Evolutionary conservation across 2,888 invertebrate species (phyloP).

Genomic region (Sphaerophoria taeniata): DNA sequence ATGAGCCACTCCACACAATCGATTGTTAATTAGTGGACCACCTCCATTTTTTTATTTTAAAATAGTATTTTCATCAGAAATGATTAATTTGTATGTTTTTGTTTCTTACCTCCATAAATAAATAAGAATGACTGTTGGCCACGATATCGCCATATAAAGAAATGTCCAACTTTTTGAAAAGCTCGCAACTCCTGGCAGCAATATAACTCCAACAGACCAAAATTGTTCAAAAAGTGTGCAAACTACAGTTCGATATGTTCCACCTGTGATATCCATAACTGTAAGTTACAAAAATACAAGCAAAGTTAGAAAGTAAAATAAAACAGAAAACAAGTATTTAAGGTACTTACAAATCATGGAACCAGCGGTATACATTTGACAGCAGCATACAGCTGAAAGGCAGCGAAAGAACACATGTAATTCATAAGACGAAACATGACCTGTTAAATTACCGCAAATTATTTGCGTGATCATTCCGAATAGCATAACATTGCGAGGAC

Average conservation of each 20-base stretch:
- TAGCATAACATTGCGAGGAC: conserved; percentile 83
- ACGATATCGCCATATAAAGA: conserved; percentile 83
- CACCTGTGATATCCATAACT: conserved; percentile 83
- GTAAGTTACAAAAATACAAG: conserved; percentile 32
- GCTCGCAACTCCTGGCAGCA: conserved; percentile 83
- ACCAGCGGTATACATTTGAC: conserved; percentile 83
- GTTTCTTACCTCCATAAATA: conserved; percentile 81
- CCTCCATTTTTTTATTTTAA: no score
- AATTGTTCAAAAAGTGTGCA: conserved; percentile 83
- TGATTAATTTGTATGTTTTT: background rate
- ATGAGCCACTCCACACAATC: no score
- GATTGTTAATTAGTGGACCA: no score
- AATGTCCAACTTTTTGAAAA: conserved; percentile 83
- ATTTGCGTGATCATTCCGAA: conserved; percentile 83
- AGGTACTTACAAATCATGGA: conserved; percentile 82
- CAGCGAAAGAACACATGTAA: conserved; percentile 83
- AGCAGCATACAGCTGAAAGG: conserved; percentile 83
- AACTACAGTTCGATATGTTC: conserved; percentile 81
- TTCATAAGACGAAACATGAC: conserved; percentile 82
- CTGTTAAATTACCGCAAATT: conserved; percentile 82
- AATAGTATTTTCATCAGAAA: no score
- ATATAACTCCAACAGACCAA: conserved; percentile 84
- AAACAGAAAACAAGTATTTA: conserved; percentile 1
- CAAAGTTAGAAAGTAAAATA: background rate
- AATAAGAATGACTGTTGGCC: conserved; percentile 83